These are phyloP conservation scores for Acropora yongei DNA, from an alignment of 64 coral and sea anemone genomes.

Conservation along the genomic window DNA sequence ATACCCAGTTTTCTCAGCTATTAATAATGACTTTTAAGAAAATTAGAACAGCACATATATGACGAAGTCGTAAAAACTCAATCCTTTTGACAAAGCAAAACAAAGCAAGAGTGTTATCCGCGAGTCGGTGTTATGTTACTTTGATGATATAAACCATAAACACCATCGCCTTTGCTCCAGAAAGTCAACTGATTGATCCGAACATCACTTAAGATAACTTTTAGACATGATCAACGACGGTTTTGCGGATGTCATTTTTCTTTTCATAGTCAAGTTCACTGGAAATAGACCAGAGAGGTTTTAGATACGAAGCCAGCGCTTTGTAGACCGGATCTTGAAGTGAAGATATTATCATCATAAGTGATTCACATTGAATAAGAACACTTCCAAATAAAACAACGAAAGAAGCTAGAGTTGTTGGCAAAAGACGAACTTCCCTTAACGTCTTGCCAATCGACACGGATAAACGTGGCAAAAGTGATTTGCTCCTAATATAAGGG, in stretches of 20 bases:
- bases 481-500: no score
- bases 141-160: not conserved
- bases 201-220: not conserved
- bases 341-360: not conserved
- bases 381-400: not conserved
- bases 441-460: not conserved
- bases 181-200: not conserved
- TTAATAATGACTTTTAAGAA: not conserved
- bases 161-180: not conserved
- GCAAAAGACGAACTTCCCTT: not conserved
- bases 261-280: not conserved
- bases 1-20: no score
- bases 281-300: constrained; percentile 1
- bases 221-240: not conserved
- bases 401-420: not conserved
- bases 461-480: not conserved
- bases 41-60: not conserved
- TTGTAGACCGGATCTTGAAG: not conserved
- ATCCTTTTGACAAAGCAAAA: no score
- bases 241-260: constrained; percentile 13
- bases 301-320: not conserved
- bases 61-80: no score
- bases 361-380: not conserved
- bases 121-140: not conserved
- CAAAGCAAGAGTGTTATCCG: no score